Conservation (phyloP, 1,140 invertebrate species). For the Ostrea denselamellosa region DNA sequence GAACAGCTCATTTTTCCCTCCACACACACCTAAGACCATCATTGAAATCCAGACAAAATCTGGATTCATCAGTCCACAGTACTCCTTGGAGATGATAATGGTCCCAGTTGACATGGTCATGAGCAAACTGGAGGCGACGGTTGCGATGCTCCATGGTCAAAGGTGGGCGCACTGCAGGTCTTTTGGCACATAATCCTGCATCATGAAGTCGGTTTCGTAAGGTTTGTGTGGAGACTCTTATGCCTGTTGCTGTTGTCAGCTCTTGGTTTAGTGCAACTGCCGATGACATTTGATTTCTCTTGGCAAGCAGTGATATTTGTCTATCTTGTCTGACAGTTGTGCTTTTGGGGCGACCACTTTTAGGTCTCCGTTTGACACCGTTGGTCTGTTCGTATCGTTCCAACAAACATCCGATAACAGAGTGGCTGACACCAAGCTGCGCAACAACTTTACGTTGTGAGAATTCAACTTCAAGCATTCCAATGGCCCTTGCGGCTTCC, state of each 20-base stretch:
- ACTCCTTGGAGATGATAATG: not conserved
- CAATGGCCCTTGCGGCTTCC: constrained; percentile 17
- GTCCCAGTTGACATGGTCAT: constrained; percentile 23
- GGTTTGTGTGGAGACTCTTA: not conserved
- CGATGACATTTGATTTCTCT: too few relatives aligned
- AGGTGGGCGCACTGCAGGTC: constrained; percentile 4
- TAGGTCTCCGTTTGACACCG: not conserved
- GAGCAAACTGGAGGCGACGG: constrained; percentile 26
- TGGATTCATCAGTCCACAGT: constrained; percentile 49
- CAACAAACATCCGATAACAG: not conserved
- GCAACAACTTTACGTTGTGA: not conserved
- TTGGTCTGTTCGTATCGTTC: too few relatives aligned
- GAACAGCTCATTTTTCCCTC: constrained; percentile 3
- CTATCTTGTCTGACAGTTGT: too few relatives aligned
- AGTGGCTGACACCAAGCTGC: not conserved
- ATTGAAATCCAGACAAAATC: constrained; percentile 49
- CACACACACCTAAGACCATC: constrained; percentile 40
- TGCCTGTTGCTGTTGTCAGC: too few relatives aligned
- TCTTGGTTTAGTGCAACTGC: too few relatives aligned
- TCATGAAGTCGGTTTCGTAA: not conserved
- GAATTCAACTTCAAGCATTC: not conserved
- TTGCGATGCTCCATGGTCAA: constrained; percentile 20
- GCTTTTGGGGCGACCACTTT: too few relatives aligned
- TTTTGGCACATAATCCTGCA: not conserved
- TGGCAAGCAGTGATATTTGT: too few relatives aligned